These are phyloP conservation scores for Wasmannia auropunctata DNA, from an alignment of 1,140 invertebrate species.

Conservation along the genomic window DNA sequence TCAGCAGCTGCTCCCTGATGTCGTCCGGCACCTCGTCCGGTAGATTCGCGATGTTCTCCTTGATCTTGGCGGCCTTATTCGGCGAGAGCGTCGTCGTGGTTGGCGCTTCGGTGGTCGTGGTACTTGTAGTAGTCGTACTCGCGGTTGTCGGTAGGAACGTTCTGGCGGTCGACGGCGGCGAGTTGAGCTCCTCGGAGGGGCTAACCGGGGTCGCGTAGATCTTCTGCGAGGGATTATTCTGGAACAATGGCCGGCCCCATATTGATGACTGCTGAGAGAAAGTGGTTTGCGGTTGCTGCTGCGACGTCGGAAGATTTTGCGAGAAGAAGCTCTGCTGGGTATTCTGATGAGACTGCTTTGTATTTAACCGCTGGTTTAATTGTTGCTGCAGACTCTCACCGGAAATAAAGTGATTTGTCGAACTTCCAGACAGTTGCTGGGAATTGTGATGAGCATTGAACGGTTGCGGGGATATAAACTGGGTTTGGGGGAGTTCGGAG, in stretches of 20 bases:
- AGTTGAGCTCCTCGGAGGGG: constrained; percentile 64
- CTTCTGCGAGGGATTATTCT: constrained; percentile 74
- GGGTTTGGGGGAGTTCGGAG: constrained; percentile 63
- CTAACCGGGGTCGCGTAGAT: constrained; percentile 81
- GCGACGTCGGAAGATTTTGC: constrained; percentile 72
- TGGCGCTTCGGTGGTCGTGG: constrained; percentile 69
- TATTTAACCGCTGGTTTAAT: constrained; percentile 72
- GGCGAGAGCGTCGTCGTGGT: constrained; percentile 75
- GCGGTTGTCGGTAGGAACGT: constrained; percentile 57
- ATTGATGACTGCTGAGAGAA: constrained; percentile 69
- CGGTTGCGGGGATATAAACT: constrained; percentile 74
- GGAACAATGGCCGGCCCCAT: constrained; percentile 76
- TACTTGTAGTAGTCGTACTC: constrained; percentile 60
- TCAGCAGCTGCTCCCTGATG: constrained; percentile 92
- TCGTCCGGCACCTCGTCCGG: constrained; percentile 95
- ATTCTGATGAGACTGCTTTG: constrained; percentile 69
- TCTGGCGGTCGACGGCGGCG: constrained; percentile 67
- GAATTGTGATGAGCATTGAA: constrained; percentile 67
- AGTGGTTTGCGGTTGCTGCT: constrained; percentile 66
- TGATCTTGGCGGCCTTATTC: constrained; percentile 85
- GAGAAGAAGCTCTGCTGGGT: constrained; percentile 77
- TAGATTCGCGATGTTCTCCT: constrained; percentile 87
- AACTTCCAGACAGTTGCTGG: constrained; percentile 49
- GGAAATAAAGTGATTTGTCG: constrained; percentile 58
- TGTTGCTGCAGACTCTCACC: constrained; percentile 80